Evolutionary conservation across 1,140 invertebrate species (phyloP).

Genomic region (Zaprionus taronus): DNA sequence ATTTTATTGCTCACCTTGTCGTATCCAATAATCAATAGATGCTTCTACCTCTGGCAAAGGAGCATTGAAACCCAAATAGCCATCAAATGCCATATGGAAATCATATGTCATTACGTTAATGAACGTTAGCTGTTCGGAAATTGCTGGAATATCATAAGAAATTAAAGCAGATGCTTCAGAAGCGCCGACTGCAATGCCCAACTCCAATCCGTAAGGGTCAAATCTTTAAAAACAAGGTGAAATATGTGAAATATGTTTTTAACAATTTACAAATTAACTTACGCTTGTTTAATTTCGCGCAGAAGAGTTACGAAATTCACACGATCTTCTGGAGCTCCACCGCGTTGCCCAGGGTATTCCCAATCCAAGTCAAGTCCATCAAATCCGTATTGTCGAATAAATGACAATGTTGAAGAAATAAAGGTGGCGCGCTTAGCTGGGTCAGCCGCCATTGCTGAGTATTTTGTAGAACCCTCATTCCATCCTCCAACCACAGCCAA

Average conservation of each 20-base stretch:
- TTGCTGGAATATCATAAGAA: conserved; percentile 87
- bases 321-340: conserved; percentile 85
- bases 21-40: conserved; percentile 76
- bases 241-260: not conserved
- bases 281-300: conserved; percentile 85
- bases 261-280: conserved; percentile 41
- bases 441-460: conserved; percentile 86
- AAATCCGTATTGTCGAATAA: conserved; percentile 86
- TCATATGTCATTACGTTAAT: conserved; percentile 91
- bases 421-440: conserved; percentile 84
- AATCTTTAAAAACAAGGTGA: conserved; percentile 55
- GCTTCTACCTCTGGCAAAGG: conserved; percentile 85
- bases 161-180: conserved; percentile 84
- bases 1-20: conserved; percentile 29
- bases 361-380: conserved; percentile 89
- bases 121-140: conserved; percentile 86
- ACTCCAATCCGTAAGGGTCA: conserved; percentile 84
- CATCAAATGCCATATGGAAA: conserved; percentile 86
- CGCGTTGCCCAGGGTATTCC: conserved; percentile 87
- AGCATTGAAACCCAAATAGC: conserved; percentile 86
- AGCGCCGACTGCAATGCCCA: conserved; percentile 88
- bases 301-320: conserved; percentile 85
- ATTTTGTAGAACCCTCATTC: conserved; percentile 88
- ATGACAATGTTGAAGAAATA: conserved; percentile 85
- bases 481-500: conserved; percentile 91